These are phyloP conservation scores for Drosophila baimaii DNA, from an alignment of 1,140 invertebrate species.

Conservation along the genomic window DNA sequence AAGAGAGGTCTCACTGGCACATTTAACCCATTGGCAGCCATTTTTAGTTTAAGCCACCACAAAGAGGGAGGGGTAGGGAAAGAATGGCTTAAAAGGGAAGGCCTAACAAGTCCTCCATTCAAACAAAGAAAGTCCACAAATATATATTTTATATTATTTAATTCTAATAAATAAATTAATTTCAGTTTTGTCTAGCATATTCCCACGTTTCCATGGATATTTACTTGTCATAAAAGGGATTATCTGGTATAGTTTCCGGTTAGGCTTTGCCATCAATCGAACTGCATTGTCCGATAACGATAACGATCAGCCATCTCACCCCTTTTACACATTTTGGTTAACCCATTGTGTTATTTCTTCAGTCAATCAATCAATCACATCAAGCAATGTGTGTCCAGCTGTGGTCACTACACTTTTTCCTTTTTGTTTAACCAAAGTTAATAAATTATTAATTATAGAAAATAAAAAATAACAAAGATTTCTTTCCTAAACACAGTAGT, in stretches of 20 bases:
- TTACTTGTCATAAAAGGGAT: not conserved
- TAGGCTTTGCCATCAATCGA: slow-evolving; percentile 4
- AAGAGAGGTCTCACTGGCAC: slow-evolving; percentile 19
- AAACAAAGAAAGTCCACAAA: not conserved
- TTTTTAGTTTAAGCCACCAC: slow-evolving; percentile 39
- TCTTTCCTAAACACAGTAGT: too few species aligned
- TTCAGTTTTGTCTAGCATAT: too few species aligned
- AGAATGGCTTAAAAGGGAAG: not conserved
- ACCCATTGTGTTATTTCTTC: not conserved
- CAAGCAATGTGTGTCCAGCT: slow-evolving; percentile 3
- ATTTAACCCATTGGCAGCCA: slow-evolving; percentile 53
- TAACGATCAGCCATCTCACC: too few species aligned
- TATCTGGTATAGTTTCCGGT: not conserved
- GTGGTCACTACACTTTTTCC: too few species aligned
- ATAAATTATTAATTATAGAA: too few species aligned
- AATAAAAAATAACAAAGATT: too few species aligned
- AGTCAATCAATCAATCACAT: not conserved
- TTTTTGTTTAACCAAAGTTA: too few species aligned
- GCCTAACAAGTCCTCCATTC: not conserved
- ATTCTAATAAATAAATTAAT: too few species aligned
- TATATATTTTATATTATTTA: too few species aligned
- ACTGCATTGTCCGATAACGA: not conserved
- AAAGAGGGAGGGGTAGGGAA: slow-evolving; percentile 5
- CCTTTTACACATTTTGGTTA: not conserved
- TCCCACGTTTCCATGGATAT: not conserved